Percentiles rank a stretch among this genome's conserved stretches.
phyloP scores from a whole-genome alignment of 2,113 vertebrate genomes.

The Amia ocellicauda region DNA sequence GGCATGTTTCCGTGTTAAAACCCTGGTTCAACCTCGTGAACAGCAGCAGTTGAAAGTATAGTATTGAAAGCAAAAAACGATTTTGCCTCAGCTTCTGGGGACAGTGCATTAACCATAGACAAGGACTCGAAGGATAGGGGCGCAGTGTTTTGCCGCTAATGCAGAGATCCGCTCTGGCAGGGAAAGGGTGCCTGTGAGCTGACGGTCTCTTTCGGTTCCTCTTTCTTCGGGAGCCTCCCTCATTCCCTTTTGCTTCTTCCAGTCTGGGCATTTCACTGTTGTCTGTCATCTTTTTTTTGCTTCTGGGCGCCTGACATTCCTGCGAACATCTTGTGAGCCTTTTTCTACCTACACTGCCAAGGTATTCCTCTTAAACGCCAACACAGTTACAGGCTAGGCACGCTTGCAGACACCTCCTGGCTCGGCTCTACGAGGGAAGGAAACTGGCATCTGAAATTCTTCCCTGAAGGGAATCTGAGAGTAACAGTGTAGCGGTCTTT shows the following conservation, averaged over 20 bases:
- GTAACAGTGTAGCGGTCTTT: too few relatives aligned
- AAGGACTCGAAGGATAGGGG: too few relatives aligned
- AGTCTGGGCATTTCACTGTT: neutral
- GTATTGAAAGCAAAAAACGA: too few relatives aligned
- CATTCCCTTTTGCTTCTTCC: conserved; percentile 5
- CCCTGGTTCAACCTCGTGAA: neutral
- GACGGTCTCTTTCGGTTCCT: conserved; percentile 40
- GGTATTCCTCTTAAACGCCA: neutral
- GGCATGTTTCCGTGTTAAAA: conserved; percentile 6
- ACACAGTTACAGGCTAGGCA: neutral
- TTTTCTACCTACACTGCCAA: neutral
- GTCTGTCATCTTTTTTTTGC: neutral
- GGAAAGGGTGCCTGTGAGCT: neutral
- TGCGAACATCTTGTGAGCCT: neutral
- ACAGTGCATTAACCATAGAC: too few relatives aligned
- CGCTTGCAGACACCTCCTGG: neutral
- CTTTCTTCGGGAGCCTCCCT: conserved; percentile 33
- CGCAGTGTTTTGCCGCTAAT: neutral
- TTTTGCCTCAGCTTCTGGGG: too few relatives aligned
- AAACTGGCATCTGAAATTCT: too few relatives aligned
- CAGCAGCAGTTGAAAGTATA: neutral
- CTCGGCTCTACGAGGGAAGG: too few relatives aligned
- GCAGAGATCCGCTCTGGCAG: neutral
- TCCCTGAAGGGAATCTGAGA: too few relatives aligned
- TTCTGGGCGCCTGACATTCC: neutral